Percentiles rank a stretch among this genome's conserved stretches.
Conservation (phyloP, 2,888 invertebrate genomes). For the Augiades crinisus region DNA sequence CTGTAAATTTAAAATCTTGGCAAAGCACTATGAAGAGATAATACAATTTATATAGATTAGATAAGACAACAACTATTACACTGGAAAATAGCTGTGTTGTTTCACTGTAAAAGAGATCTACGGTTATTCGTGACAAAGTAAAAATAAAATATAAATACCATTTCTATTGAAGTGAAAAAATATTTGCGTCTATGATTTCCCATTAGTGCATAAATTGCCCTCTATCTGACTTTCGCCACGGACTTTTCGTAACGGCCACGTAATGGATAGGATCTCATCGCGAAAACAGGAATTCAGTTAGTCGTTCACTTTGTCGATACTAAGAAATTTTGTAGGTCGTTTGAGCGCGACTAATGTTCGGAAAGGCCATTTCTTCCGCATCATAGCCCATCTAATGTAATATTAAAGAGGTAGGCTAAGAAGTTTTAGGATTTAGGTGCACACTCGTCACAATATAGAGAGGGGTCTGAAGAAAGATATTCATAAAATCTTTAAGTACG, state of each 20-base stretch:
- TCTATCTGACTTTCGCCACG: slow-evolving; percentile 72
- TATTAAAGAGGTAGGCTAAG: slow-evolving; percentile 18
- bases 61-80: too few species aligned
- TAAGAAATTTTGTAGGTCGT: slow-evolving; percentile 65
- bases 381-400: slow-evolving; percentile 43
- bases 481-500: too few species aligned
- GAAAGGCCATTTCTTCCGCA: slow-evolving; percentile 36
- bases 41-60: background rate
- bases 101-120: too few species aligned
- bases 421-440: background rate
- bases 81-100: too few species aligned
- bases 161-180: too few species aligned
- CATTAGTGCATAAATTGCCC: slow-evolving; percentile 74
- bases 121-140: too few species aligned
- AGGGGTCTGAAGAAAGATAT: background rate
- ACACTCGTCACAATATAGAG: background rate
- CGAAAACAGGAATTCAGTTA: slow-evolving; percentile 61
- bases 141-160: too few species aligned
- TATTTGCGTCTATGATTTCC: too few species aligned
- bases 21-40: background rate
- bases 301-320: slow-evolving; percentile 65
- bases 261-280: slow-evolving; percentile 77
- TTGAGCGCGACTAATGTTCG: slow-evolving; percentile 49
- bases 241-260: slow-evolving; percentile 72
- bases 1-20: background rate